Base-by-base conservation (phyloP, 1,140 invertebrate species). In the Neotoxoptera formosana region DNA sequence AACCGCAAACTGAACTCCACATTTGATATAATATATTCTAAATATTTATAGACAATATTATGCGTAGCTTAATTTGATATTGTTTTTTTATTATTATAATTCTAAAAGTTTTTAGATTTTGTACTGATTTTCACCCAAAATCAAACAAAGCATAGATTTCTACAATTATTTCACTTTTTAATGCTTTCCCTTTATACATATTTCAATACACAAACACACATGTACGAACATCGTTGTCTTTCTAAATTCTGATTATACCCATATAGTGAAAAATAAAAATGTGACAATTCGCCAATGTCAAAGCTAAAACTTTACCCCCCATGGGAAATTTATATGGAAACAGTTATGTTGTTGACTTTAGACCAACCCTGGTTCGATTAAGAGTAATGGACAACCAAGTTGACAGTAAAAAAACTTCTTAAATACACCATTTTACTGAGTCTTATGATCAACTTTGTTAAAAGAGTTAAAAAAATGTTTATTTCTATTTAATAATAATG, bases 291-390 rank as follows among this genome's bases (percentile, higher is more conserved):
- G 17, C 30, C 47, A 88, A 48, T 88, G 17, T 30, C 45, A n/a
- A 8, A 47, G 7, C 47, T 34, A 51, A 88, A 88, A 48, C 86
- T 88, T 88, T 48, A 21, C 6, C 30, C 47, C 47, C 47, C 45
- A n/a, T 76, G 47, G 47, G 47, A 88, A 88, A 88, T 88, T n/a
- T 88, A 34, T 21, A 88, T 48, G 45, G 84, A 87, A 87, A 87
- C 45, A n/a, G 30, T 48, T 88, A 51, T 48, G 30, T 48, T 47
- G 45, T 88, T 88, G 14, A 88, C 86, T 88, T 88, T 7, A 88
- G 6, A n/a, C 45, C n/a, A n/a, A 47, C n/a, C 20, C 0, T 8
- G 25, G 14, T 88, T 51, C 86, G 30, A 88, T 88, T 88, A 48
- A 88, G 20, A 88, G n/a, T 88, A 48, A 88, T 88, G 30, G 2